Conservation (phyloP, 1,140 invertebrate genomes). For the Pseudomyrmex dendroicus region DNA sequence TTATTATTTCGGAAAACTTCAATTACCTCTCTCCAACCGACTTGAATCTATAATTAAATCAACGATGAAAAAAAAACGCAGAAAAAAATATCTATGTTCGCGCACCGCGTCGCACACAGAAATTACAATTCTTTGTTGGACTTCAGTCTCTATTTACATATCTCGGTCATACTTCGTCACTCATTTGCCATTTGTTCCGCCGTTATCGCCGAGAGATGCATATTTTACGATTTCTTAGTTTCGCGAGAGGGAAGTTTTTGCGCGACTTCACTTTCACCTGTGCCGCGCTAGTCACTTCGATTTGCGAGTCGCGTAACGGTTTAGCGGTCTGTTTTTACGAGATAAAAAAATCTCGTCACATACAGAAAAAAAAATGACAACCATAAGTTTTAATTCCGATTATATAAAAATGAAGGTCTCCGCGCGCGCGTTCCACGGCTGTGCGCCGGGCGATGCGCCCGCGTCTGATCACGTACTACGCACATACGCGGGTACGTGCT, state of each 20-base stretch:
- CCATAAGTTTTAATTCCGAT: neutral
- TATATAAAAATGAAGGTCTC: neutral
- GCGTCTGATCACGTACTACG: neutral
- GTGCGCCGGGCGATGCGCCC: neutral
- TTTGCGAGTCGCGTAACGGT: neutral
- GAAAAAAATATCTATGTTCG: neutral
- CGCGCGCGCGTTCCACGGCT: neutral
- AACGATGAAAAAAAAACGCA: neutral
- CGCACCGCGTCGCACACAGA: neutral
- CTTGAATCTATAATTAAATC: neutral
- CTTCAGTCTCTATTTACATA: neutral
- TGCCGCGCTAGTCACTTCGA: neutral
- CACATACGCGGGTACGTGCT: constrained; percentile 7
- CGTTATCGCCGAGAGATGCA: neutral
- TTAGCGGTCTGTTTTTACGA: too few relatives aligned
- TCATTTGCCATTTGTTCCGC: neutral
- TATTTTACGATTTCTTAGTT: constrained; percentile 15
- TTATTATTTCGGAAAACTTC: neutral
- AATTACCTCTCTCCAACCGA: neutral
- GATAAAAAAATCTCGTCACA: too few relatives aligned
- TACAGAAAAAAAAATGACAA: neutral
- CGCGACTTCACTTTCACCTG: constrained; percentile 12
- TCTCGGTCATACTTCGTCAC: constrained; percentile 25
- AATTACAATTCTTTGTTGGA: neutral
- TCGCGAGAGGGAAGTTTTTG: constrained; percentile 8